A percentile compares a stretch with the other conserved stretches of the same genome.
Evolutionary conservation across 2,797 vertebrate species (phyloP).

Genomic region (Apodemus agrarius): DNA sequence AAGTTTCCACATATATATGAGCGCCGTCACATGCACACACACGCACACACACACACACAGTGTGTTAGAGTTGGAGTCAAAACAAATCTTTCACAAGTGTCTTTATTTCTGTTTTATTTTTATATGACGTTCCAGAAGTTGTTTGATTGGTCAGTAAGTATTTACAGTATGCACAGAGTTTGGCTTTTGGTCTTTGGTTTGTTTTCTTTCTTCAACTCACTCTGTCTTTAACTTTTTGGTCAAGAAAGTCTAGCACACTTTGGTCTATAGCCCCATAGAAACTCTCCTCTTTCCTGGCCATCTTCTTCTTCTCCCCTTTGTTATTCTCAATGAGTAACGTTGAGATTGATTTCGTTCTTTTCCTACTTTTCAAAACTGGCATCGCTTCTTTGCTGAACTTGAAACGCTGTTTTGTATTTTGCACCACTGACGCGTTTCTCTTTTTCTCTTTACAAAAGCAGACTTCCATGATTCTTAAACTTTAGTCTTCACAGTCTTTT

Average conservation of each 20-base stretch:
- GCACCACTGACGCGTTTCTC: not conserved
- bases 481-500: constrained; percentile 24
- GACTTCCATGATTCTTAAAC: constrained; percentile 44
- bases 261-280: not conserved
- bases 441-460: not conserved
- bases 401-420: not conserved
- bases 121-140: not conserved
- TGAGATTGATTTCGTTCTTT: constrained; percentile 23
- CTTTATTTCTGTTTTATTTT: constrained; percentile 36
- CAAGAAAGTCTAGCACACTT: not conserved
- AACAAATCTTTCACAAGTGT: not conserved
- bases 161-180: not conserved
- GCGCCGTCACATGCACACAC: too few relatives aligned
- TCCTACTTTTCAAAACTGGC: constrained; percentile 41
- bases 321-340: not conserved
- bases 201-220: not conserved
- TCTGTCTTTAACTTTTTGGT: not conserved
- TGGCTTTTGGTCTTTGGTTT: not conserved
- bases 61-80: too few relatives aligned
- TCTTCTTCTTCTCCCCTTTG: constrained; percentile 33
- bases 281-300: not conserved
- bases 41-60: not conserved
- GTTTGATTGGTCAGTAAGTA: not conserved
- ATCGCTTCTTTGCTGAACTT: constrained; percentile 44
- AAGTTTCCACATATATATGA: constrained; percentile 27